phyloP scores from a whole-genome alignment of 2,888 invertebrate species.

The Myopa testacea region DNA sequence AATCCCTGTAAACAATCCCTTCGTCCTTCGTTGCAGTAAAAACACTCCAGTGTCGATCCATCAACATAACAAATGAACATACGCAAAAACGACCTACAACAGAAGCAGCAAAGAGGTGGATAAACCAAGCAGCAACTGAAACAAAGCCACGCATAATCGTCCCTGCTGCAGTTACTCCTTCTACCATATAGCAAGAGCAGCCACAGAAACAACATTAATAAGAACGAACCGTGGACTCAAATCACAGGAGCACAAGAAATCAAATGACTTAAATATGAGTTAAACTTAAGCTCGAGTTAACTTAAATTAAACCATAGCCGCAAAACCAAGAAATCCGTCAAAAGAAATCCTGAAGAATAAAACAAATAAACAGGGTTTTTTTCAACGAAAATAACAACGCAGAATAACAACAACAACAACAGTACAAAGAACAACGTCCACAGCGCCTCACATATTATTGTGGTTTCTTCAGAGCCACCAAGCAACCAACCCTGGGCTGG shows the following conservation, averaged over 20 bases:
- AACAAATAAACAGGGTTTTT: conserved; percentile 19
- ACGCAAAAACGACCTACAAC: neutral
- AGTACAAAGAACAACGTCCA: conserved; percentile 19
- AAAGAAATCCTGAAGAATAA: conserved; percentile 31
- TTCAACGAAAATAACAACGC: conserved; percentile 31
- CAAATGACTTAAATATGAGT: conserved; percentile 15
- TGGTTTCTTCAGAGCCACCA: conserved; percentile 30
- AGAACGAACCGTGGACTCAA: neutral
- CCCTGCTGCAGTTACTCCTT: conserved; percentile 2
- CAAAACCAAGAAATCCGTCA: conserved; percentile 20
- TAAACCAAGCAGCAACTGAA: neutral
- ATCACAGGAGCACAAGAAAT: no score
- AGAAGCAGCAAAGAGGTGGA: neutral
- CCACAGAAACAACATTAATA: conserved; percentile 32
- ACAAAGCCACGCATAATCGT: conserved; percentile 23
- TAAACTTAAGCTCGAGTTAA: conserved; percentile 17
- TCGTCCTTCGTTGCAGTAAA: neutral
- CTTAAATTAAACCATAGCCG: conserved; percentile 19
- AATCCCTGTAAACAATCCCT: neutral
- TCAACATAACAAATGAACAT: neutral
- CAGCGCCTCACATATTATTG: neutral
- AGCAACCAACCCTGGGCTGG: conserved; percentile 36
- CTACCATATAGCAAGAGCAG: conserved; percentile 13
- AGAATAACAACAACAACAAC: conserved; percentile 40
- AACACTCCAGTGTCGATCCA: neutral